Conservation (phyloP, 2,113 vertebrate species). For the Sapajus apella region DNA sequence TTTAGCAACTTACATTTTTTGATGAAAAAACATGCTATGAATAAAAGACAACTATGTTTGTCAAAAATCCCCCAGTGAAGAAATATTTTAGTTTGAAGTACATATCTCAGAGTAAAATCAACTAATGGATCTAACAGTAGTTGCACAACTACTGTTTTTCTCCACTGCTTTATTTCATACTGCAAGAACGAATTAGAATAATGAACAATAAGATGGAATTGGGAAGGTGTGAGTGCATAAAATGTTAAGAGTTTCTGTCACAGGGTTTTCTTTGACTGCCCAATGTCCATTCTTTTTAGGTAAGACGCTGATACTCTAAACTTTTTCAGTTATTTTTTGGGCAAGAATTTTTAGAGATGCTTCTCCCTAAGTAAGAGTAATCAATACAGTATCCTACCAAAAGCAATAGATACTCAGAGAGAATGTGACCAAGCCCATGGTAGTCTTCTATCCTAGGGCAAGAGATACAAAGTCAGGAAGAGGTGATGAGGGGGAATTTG, state of each 20-base stretch:
- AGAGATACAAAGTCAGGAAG: neutral
- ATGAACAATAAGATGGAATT: neutral
- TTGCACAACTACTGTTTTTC: too few relatives aligned
- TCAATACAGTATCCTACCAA: neutral
- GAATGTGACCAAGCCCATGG: neutral
- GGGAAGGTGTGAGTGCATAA: accelerated
- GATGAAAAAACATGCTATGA: neutral
- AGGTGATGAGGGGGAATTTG: neutral
- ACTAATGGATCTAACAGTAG: neutral
- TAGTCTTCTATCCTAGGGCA: neutral
- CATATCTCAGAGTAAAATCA: neutral
- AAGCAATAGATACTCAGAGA: neutral
- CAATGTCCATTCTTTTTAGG: neutral
- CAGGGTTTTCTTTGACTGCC: neutral
- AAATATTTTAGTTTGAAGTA: neutral
- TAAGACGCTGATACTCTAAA: neutral
- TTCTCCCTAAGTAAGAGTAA: neutral
- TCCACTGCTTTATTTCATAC: neutral
- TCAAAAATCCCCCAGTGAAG: neutral
- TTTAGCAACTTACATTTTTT: neutral
- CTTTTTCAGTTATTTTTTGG: neutral
- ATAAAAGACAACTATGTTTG: neutral
- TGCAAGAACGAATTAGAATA: neutral
- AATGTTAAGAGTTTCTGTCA: neutral
- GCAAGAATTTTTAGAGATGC: neutral